Base-by-base conservation (phyloP, 2,888 invertebrate species). In the Cryptocephalus moraei region DNA sequence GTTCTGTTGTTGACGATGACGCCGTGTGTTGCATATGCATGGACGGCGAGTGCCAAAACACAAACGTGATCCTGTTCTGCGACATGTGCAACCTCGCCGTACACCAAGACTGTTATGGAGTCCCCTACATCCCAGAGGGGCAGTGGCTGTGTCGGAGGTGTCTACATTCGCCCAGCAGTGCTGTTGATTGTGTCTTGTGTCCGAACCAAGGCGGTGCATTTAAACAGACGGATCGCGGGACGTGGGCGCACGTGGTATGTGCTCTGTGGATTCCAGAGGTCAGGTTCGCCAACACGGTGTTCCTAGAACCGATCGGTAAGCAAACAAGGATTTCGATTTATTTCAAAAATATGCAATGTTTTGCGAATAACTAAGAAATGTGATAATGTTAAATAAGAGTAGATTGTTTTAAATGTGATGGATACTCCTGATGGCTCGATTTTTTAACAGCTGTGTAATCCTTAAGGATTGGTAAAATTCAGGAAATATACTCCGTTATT, bases 31-130 rank as follows among this genome's bases (percentile, higher is more conserved):
- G 94, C 64, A 96, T 99, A 58, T 99, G 99, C 67, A 89, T 92
- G 83, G 97, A 99, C 62, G 97, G 96, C 1, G 97, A 97, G 69
- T 97, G 96, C 68, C 92, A 96, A 70, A 97, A 97, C 71, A 92
- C 92, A 44, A 99, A 99, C 70, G 96, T 95, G 41, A 99, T 99
- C 58, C 76, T 99, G 44, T 99, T 99, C 74, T 99, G 99, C 74
- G 99, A 99, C 74, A 95, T 97, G 94, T 99, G 99, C 72, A 97
- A 99, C 73, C 75, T 99, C 55, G 95, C 99, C 31, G 97, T 99
- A 10, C 99, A 99, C 71, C 99, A 96, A 74, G 95, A 96, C 70
- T 97, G 97, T 66, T 97, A 97, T 72, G 97, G 97, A 44, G 94
- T 95, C 12, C 72, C 71, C 2, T 71, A 72, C 52, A 72, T 72